A percentile compares a stretch with the other conserved stretches of the same genome.
Evolutionary conservation across 2,113 vertebrate genomes (phyloP).

Genomic region (Asarcornis scutulata): DNA sequence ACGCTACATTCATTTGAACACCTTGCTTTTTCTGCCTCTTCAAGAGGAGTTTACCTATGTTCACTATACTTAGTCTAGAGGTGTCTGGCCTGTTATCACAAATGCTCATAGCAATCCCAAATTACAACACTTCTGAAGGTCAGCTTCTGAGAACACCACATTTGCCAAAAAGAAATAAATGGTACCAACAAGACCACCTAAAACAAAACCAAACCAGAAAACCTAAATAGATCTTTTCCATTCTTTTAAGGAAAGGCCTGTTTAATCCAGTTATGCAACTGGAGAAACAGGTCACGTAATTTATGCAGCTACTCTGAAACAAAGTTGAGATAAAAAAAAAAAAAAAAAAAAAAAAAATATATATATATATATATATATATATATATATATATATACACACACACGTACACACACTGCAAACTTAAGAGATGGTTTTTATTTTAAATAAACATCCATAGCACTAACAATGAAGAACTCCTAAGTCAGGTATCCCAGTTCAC

Average conservation of each 20-base stretch:
- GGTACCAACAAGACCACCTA: neutral
- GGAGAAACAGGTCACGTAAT: neutral
- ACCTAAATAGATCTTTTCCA: neutral
- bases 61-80: neutral
- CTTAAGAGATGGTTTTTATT: neutral
- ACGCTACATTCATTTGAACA: neutral
- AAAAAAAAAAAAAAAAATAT: too few species aligned
- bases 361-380: neutral
- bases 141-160: neutral
- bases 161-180: neutral
- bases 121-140: neutral
- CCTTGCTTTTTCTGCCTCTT: neutral
- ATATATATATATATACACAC: too few species aligned
- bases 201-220: neutral
- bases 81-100: neutral
- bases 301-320: slow-evolving; percentile 1
- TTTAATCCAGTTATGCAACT: neutral
- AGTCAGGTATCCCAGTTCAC: neutral
- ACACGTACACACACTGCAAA: neutral
- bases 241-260: neutral
- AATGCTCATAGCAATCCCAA: neutral
- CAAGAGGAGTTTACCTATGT: neutral
- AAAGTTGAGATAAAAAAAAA: neutral
- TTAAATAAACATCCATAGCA: neutral
- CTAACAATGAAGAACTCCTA: neutral